Conservation (phyloP, 2,888 invertebrate species). For the Stegophylla sp. region DNA sequence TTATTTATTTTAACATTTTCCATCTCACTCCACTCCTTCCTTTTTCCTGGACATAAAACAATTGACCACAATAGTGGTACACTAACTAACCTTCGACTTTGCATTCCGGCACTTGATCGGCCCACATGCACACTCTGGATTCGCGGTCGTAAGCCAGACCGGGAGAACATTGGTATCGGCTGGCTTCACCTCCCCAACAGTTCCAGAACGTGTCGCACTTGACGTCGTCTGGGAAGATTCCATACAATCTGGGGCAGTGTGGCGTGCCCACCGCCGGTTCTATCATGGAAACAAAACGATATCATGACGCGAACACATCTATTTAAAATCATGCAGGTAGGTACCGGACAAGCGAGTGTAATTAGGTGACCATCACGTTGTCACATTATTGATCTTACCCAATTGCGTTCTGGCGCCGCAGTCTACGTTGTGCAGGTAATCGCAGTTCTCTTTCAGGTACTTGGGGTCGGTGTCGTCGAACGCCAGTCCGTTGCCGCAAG, state of each 20-base stretch:
- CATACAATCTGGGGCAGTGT: slow-evolving; percentile 86
- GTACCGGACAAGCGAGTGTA: not conserved
- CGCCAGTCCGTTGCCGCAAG: slow-evolving; percentile 91
- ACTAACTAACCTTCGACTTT: slow-evolving; percentile 79
- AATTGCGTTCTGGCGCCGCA: slow-evolving; percentile 87
- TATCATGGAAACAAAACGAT: slow-evolving; percentile 63
- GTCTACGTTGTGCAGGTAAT: slow-evolving; percentile 92
- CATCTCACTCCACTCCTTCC: no score
- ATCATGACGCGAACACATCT: no score
- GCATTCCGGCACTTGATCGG: slow-evolving; percentile 92
- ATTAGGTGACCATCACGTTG: not conserved
- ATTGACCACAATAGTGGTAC: no score
- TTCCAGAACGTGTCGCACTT: slow-evolving; percentile 96
- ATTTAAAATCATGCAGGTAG: no score
- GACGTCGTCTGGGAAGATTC: slow-evolving; percentile 86
- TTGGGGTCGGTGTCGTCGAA: slow-evolving; percentile 89
- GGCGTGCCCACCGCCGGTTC: slow-evolving; percentile 83
- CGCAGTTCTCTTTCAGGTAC: slow-evolving; percentile 92
- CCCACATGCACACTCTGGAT: slow-evolving; percentile 94
- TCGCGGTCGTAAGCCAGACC: slow-evolving; percentile 93
- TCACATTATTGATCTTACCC: slow-evolving; percentile 69
- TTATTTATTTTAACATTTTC: no score
- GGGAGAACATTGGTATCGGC: slow-evolving; percentile 92
- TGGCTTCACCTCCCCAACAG: slow-evolving; percentile 95
- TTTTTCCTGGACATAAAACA: no score